Percentiles rank a stretch among this genome's conserved stretches.
phyloP scores from a whole-genome alignment of 2,113 vertebrate species.

The Pelecanoides urinatrix region DNA sequence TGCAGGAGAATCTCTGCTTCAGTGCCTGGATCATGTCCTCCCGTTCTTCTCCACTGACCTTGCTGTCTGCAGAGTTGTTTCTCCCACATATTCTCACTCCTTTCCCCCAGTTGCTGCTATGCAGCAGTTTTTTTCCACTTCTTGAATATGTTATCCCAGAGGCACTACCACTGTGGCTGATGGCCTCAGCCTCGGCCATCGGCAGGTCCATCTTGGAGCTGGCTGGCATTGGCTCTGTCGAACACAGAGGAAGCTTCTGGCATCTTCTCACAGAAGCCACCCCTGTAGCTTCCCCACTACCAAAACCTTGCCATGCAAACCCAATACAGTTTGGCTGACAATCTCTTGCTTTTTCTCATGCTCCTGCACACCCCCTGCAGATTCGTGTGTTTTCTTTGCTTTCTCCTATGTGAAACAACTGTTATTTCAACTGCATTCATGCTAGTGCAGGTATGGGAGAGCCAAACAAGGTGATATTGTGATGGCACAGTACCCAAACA shows the following conservation, averaged over 20 bases:
- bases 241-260: neutral
- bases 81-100: neutral
- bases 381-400: accelerated
- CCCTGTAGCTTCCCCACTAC: accelerated
- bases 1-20: neutral
- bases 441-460: neutral
- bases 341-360: neutral
- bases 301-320: neutral
- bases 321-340: neutral
- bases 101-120: neutral
- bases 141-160: neutral
- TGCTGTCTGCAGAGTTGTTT: neutral
- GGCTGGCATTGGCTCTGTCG: neutral
- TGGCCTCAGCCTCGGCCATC: neutral
- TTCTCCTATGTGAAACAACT: neutral
- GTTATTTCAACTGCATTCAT: neutral
- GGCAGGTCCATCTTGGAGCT: neutral
- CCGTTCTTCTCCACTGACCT: neutral
- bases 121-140: neutral
- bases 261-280: neutral
- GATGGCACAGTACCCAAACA: neutral
- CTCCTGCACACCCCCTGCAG: too few relatives aligned
- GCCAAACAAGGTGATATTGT: neutral
- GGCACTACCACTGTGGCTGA: accelerated
- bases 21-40: accelerated